Evolutionary conservation across 2,888 invertebrate species (phyloP).

Genomic region (Philopedon plagiatum): DNA sequence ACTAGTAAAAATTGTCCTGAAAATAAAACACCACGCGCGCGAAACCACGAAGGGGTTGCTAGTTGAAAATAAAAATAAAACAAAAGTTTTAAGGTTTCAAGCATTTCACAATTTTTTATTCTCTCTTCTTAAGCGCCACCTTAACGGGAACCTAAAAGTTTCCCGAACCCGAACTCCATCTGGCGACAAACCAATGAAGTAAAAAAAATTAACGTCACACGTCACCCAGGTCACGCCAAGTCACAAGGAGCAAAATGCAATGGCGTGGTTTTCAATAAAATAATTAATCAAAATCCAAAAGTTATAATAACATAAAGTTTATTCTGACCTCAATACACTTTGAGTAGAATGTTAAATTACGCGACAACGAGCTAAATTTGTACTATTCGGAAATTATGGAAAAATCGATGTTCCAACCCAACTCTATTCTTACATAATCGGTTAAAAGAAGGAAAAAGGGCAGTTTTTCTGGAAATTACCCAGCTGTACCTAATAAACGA

Average conservation of each 20-base stretch:
- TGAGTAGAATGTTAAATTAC: neutral
- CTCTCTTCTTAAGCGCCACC: too few relatives aligned
- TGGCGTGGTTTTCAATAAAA: slow-evolving; percentile 34
- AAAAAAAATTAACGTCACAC: too few relatives aligned
- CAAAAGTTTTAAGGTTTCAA: too few relatives aligned
- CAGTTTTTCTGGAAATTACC: neutral
- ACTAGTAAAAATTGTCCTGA: too few relatives aligned
- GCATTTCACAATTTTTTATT: too few relatives aligned
- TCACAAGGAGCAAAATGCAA: slow-evolving; percentile 51
- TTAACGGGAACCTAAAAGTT: too few relatives aligned
- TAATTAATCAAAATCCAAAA: slow-evolving; percentile 1
- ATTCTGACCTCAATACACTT: neutral
- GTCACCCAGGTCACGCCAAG: slow-evolving; percentile 47
- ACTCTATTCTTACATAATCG: slow-evolving; percentile 31
- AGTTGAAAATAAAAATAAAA: too few relatives aligned
- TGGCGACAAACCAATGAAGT: slow-evolving; percentile 16
- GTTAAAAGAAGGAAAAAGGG: too few relatives aligned
- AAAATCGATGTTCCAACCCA: slow-evolving; percentile 42
- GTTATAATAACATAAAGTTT: too few relatives aligned
- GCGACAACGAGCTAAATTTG: neutral
- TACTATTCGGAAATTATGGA: neutral
- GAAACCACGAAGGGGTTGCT: too few relatives aligned
- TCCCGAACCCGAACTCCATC: slow-evolving; percentile 41
- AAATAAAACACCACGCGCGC: too few relatives aligned
- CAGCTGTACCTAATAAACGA: too few relatives aligned